Evolutionary conservation across 2,113 vertebrate genomes (phyloP), one percentile per base, ranked within the genome.

Genomic region (Crotalus viridis): DNA sequence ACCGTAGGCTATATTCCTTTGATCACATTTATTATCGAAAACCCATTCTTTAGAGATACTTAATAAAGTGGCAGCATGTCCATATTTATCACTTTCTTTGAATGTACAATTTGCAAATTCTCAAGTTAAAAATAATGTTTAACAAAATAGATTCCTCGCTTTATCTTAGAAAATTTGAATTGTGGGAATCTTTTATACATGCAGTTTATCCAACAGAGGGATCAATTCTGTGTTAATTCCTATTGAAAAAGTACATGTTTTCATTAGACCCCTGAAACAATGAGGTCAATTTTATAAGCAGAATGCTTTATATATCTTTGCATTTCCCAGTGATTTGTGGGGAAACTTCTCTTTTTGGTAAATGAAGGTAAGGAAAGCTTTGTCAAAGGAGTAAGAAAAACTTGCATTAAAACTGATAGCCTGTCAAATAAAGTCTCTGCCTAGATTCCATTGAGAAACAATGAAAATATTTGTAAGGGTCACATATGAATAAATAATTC

Each of bases 331-430:
- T 93, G 94, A 95, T 8, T 93, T 94, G 91, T 9, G 33, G 90
- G 89, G 92, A 92, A 94, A 87, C 55, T 86, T 96, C 74, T 92
- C 15, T 87, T 92, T 51, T 93, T 94, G 93, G 96, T 95, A 97
- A 97, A 96, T 87, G 55, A 96, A 96, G 85, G 46, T 24, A 81
- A 91, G 93, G 33, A 87, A 89, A 33, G 56, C 55, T 90, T 91
- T 91, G 85, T 59, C 55, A 92, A 93, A 95, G 39, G 43, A 1
- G 0, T 85, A 0, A 12, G 13, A 1, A 39, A 39, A 54, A 81
- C 69, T 39, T 17, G 69, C 69, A 74, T 74, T 74, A 56, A 19
- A 64, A 48, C 59, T 2, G 0, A 56, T 94, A 74, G 7, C 88
- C n/a, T 88, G 21, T 10, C 33, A 54, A 56, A 92, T 69, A 39